phyloP scores from a whole-genome alignment of 2,888 invertebrate genomes.

The Mythimna impura region DNA sequence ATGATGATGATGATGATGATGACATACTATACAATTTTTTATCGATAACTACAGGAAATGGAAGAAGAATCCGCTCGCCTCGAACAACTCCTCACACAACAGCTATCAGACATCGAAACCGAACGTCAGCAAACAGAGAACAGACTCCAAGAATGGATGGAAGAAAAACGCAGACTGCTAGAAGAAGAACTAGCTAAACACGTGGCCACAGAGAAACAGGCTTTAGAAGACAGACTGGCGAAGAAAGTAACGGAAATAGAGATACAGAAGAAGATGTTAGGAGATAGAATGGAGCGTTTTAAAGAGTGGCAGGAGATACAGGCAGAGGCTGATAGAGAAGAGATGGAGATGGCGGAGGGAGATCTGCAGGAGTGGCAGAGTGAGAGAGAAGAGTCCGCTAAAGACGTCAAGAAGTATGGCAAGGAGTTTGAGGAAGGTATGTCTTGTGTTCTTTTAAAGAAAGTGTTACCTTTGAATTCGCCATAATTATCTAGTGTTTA shows the following conservation, averaged over 20 bases:
- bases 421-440: conserved; percentile 84
- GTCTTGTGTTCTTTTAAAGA: conserved; percentile 9
- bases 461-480: no score
- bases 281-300: conserved; percentile 68
- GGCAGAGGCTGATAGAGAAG: conserved; percentile 68
- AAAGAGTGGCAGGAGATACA: conserved; percentile 69
- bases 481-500: no score
- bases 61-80: conserved; percentile 68
- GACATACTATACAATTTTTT: no score
- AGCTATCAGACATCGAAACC: conserved; percentile 70
- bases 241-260: conserved; percentile 73
- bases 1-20: no score
- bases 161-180: conserved; percentile 74
- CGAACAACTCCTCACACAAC: conserved; percentile 69
- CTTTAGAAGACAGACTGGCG: conserved; percentile 70
- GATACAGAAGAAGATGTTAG: conserved; percentile 66
- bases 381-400: conserved; percentile 69
- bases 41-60: conserved; percentile 67
- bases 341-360: conserved; percentile 73
- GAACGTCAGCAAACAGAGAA: conserved; percentile 70
- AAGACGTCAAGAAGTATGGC: conserved; percentile 75
- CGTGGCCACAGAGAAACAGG: conserved; percentile 66
- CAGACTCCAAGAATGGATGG: conserved; percentile 72
- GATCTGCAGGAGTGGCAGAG: conserved; percentile 74
- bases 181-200: conserved; percentile 79